Evolutionary conservation across 2,888 invertebrate species (phyloP), one percentile per base, ranked within the genome.

Genomic region (Monoplex corrugatus): DNA sequence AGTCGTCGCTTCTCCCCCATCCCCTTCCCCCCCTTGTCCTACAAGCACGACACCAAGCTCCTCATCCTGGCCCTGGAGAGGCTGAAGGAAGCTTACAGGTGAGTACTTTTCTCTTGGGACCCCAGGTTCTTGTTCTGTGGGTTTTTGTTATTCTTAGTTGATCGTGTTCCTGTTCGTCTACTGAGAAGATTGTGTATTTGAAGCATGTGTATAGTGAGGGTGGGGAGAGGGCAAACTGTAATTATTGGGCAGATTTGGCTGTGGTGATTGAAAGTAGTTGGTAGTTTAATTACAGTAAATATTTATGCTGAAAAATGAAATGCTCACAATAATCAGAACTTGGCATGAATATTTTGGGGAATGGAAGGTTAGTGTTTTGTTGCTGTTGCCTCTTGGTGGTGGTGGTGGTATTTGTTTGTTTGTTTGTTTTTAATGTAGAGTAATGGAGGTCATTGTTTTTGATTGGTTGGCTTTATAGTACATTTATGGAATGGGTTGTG

Each of bases 41-140:
- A 99, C 97, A 99, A 99, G 95, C 99, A 99, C 96, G 99, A 99
- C 97, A 99, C 99, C 0, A 99, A 99, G 95, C 97, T 99, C 87
- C 97, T 99, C 32, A 99, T 99, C 95, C 97, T 99, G 90, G 99
- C 99, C 0, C 96, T 99, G 93, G 99, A 99, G 96, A 97, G 99
- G 87, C 96, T 99, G 83, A 99, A 99, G 96, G 99, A 99, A 96
- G 99, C 99, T 0, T 99, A 99, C 97, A 97, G 97, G 97, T 97
- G 93, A 35, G 86, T 1, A 28, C 28, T 72, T 28, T 72, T 72
- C 28, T 57, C 23, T 57, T 57, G 57, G 57, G 57, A 23, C 13
- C 57, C 23, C 23, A 19, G 13, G 50, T 50, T 19, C 23, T 57
- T 57, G 57, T 13, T 2, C 57, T 57, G 57, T 57, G 13, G 57